A percentile compares a stretch with the other conserved stretches of the same genome.
phyloP scores from a whole-genome alignment of 2,888 invertebrate species.

The Ormyrus labotus region DNA sequence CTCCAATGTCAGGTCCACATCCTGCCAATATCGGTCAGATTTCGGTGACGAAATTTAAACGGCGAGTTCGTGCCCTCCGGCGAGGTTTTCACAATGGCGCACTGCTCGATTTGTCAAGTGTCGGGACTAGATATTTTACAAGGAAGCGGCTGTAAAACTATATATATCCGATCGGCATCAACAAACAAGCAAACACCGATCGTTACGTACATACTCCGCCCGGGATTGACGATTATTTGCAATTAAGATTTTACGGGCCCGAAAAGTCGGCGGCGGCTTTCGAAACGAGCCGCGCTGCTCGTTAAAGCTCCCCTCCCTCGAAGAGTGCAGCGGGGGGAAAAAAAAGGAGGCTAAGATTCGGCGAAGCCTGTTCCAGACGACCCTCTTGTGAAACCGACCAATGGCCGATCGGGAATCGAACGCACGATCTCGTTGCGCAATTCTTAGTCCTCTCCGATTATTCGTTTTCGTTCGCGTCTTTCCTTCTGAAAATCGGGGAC shows the following conservation, averaged over 20 bases:
- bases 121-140: no score
- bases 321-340: slow-evolving; percentile 4
- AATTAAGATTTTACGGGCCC: slow-evolving; percentile 46
- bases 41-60: no score
- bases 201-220: no score
- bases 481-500: no score
- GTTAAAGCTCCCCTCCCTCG: slow-evolving; percentile 8
- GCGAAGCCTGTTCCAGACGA: not conserved
- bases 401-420: not conserved
- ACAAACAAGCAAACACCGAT: not conserved
- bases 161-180: not conserved
- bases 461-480: not conserved
- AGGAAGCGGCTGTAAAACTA: no score
- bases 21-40: no score
- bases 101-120: no score
- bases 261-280: slow-evolving; percentile 36
- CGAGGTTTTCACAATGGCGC: no score
- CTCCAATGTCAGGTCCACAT: no score
- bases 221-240: slow-evolving; percentile 43
- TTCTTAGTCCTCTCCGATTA: not conserved
- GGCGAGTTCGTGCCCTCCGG: no score
- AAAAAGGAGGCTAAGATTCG: not conserved
- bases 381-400: slow-evolving; percentile 32
- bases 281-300: slow-evolving; percentile 17
- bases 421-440: not conserved